These are phyloP conservation scores for Meloidogyne exigua DNA, from an alignment of 1,140 invertebrate species.

Conservation along the genomic window DNA sequence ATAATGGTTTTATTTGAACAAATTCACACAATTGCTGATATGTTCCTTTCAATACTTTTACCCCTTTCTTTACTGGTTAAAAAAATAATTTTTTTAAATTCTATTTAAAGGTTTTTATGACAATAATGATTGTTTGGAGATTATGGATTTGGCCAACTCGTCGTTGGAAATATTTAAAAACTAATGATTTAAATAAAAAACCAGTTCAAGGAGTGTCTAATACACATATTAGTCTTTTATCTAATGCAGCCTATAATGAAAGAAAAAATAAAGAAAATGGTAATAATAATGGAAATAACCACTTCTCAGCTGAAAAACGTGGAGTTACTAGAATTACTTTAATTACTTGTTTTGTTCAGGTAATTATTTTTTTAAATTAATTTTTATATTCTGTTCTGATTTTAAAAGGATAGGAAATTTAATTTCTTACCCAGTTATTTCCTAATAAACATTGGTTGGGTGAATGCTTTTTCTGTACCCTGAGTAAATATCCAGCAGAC, in stretches of 20 bases:
- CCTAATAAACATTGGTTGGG: too few relatives aligned
- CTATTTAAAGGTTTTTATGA: conserved; percentile 44
- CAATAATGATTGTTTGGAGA: conserved; percentile 50
- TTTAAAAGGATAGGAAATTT: too few relatives aligned
- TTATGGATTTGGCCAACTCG: conserved; percentile 34
- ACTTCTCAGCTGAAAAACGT: conserved; percentile 51
- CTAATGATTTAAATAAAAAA: conserved; percentile 11
- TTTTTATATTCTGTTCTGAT: too few relatives aligned
- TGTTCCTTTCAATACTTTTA: conserved; percentile 54
- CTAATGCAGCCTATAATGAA: conserved; percentile 4
- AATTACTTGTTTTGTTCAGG: conserved; percentile 53
- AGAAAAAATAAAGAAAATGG: conserved; percentile 16
- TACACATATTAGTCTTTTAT: not conserved
- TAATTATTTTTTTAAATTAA: not conserved
- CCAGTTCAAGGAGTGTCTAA: conserved; percentile 1
- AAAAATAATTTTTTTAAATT: not conserved
- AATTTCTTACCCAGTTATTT: too few relatives aligned
- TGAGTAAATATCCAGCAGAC: too few relatives aligned
- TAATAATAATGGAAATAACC: not conserved
- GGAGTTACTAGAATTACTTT: conserved; percentile 57
- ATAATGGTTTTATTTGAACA: conserved; percentile 43
- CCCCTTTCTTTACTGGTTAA: conserved; percentile 46
- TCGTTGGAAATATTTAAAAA: conserved; percentile 20
- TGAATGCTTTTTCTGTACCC: too few relatives aligned
- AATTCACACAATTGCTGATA: conserved; percentile 50